Evolutionary conservation across 2,888 invertebrate genomes (phyloP).

Genomic region (Drosophila kuntzei): DNA sequence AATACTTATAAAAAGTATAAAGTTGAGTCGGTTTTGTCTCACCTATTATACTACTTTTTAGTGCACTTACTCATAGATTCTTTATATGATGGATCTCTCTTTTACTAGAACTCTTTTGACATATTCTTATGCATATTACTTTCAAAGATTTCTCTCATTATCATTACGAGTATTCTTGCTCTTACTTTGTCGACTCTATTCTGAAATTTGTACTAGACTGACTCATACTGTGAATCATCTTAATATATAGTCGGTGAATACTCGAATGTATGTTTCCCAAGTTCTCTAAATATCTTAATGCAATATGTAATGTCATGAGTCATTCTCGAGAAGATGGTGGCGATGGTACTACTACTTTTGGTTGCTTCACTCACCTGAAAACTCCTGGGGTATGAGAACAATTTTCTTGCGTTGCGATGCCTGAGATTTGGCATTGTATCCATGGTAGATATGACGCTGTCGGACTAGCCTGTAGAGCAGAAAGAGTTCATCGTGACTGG

Average conservation of each 20-base stretch:
- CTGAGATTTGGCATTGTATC: conserved; percentile 84
- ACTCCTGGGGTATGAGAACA: conserved; percentile 85
- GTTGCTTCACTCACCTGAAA: conserved; percentile 83
- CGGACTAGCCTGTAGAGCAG: conserved; percentile 84
- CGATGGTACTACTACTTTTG: no score
- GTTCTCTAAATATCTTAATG: conserved; percentile 9
- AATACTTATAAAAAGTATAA: no score
- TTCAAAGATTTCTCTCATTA: conserved; percentile 3
- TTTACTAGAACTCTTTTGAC: not conserved
- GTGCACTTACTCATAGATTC: not conserved
- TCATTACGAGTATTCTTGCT: not conserved
- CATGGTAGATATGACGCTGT: conserved; percentile 85
- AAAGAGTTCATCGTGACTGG: conserved; percentile 82
- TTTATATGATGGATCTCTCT: not conserved
- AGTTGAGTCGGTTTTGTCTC: no score
- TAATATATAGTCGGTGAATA: conserved; percentile 7
- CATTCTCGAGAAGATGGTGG: not conserved
- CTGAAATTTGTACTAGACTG: conserved; percentile 1
- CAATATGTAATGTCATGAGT: no score
- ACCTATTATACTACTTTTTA: no score
- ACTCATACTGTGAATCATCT: conserved; percentile 11
- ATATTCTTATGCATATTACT: not conserved
- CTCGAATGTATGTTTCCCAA: not conserved
- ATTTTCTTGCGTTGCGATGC: conserved; percentile 84
- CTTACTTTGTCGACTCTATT: conserved; percentile 7